Conservation (phyloP, 1,140 invertebrate species). For the Campoletis sonorensis region DNA sequence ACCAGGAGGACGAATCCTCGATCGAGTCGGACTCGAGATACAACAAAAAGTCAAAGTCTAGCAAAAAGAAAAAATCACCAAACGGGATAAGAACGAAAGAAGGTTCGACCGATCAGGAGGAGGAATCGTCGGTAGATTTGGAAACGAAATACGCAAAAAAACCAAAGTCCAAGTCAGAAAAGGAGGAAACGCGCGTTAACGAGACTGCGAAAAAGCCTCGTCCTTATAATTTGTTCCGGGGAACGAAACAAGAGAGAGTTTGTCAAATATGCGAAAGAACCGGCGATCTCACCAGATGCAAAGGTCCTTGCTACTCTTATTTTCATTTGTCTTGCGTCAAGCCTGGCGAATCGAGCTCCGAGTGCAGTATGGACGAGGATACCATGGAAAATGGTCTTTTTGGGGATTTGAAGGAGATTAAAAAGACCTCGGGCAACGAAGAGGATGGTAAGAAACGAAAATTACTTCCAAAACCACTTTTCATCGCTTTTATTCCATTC, state of each 20-base stretch:
- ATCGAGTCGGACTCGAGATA: constrained; percentile 50
- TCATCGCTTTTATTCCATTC: neutral
- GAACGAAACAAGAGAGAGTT: constrained; percentile 79
- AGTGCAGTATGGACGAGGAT: constrained; percentile 63
- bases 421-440: constrained; percentile 55
- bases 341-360: constrained; percentile 70
- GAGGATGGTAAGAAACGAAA: constrained; percentile 24
- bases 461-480: neutral
- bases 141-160: constrained; percentile 50
- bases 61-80: constrained; percentile 34
- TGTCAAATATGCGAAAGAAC: constrained; percentile 82
- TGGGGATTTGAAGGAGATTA: constrained; percentile 67
- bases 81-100: constrained; percentile 47
- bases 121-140: constrained; percentile 52
- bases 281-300: constrained; percentile 81
- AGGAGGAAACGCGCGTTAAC: neutral
- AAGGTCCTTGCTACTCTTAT: constrained; percentile 76
- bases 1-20: constrained; percentile 55
- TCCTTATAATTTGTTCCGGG: constrained; percentile 80
- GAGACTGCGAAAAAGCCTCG: constrained; percentile 62
- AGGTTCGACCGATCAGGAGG: constrained; percentile 53
- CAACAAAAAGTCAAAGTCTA: constrained; percentile 53
- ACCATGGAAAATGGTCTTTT: constrained; percentile 57
- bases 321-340: constrained; percentile 72
- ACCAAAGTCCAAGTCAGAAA: constrained; percentile 37